phyloP scores from a whole-genome alignment of 2,888 invertebrate genomes.

The Terebella lapidaria region DNA sequence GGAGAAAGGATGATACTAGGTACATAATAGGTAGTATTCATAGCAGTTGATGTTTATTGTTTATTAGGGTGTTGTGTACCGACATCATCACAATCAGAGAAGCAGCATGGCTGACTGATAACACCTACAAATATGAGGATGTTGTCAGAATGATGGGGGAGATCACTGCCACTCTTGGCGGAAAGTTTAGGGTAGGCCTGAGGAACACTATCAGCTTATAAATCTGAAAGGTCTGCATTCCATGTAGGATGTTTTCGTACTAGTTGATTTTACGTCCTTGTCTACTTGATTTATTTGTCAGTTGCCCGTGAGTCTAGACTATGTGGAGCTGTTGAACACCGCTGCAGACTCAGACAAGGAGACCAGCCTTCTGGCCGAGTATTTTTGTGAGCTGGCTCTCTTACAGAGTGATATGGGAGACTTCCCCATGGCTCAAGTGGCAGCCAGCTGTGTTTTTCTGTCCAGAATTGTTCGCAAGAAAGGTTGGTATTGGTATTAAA shows the following conservation, averaged over 20 bases:
- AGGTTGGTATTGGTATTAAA: conserved; percentile 29
- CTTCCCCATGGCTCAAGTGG: conserved; percentile 42
- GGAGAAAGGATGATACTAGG: too few relatives aligned
- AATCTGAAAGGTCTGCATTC: not conserved
- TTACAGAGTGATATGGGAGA: conserved; percentile 47
- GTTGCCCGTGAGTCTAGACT: conserved; percentile 41
- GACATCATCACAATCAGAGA: conserved; percentile 50
- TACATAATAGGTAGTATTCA: too few relatives aligned
- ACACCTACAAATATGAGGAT: conserved; percentile 51
- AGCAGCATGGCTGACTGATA: conserved; percentile 51
- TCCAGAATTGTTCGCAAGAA: conserved; percentile 35
- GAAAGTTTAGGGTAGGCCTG: conserved; percentile 35
- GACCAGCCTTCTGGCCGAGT: conserved; percentile 36
- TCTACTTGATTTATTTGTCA: conserved; percentile 13
- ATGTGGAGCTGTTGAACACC: conserved; percentile 35
- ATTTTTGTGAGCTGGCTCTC: conserved; percentile 44
- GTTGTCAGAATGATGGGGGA: conserved; percentile 52
- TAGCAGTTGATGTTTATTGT: conserved; percentile 23
- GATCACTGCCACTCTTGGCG: conserved; percentile 41
- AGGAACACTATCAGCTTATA: not conserved
- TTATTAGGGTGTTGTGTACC: too few relatives aligned
- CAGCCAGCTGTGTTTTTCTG: conserved; percentile 42
- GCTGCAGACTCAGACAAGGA: conserved; percentile 28
- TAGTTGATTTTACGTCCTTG: not conserved
- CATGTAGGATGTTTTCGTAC: not conserved